Conservation (phyloP, 2,797 vertebrate genomes). For the Spatula versicolor region DNA sequence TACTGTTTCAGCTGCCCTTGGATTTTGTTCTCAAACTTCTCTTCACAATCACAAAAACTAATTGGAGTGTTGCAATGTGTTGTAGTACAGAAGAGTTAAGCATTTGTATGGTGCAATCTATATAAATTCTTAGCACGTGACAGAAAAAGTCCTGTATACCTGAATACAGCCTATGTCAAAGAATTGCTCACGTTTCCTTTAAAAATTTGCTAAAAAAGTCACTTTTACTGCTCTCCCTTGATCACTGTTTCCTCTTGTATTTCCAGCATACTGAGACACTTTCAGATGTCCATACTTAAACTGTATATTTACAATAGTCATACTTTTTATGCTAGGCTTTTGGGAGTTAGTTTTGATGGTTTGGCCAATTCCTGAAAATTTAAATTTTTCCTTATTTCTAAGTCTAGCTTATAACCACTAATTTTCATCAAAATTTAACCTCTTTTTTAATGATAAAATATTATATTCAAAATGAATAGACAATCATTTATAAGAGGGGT, state of each 20-base stretch:
- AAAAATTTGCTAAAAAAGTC: too few species aligned
- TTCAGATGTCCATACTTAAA: not conserved
- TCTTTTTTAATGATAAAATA: not conserved
- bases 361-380: not conserved
- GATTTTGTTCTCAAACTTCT: not conserved
- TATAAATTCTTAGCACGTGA: not conserved
- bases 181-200: not conserved
- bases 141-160: not conserved
- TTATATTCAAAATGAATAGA: not conserved
- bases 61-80: not conserved
- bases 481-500: not conserved
- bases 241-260: not conserved
- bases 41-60: not conserved
- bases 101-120: not conserved
- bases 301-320: not conserved
- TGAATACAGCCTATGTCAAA: not conserved
- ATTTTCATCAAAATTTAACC: not conserved
- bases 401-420: not conserved
- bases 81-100: not conserved
- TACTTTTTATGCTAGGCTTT: accelerated
- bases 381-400: not conserved
- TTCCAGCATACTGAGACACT: not conserved
- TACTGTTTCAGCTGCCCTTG: not conserved
- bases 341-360: not conserved
- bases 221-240: not conserved